Conservation (phyloP, 2,113 vertebrate genomes). For the Stictonetta naevosa region DNA sequence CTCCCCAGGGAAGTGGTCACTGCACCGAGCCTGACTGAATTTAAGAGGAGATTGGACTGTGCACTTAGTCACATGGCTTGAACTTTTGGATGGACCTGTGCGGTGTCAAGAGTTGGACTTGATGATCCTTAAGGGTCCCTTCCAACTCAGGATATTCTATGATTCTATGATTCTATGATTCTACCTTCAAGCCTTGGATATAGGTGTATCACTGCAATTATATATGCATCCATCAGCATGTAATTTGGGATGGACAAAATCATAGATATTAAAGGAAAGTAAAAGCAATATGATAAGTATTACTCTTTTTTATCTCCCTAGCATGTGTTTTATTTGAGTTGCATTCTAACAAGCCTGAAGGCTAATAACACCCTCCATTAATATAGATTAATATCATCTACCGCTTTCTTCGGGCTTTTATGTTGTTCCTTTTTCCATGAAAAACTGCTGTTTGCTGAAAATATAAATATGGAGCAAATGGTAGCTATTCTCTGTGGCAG, state of each 20-base stretch:
- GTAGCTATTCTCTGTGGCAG: neutral
- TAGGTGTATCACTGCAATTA: neutral
- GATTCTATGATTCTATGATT: no score
- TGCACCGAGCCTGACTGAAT: no score
- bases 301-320: neutral
- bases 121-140: no score
- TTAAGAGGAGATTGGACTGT: no score
- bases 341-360: neutral
- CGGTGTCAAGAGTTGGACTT: no score
- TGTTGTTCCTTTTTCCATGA: neutral
- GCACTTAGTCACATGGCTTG: no score
- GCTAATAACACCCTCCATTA: neutral
- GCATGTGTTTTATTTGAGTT: neutral
- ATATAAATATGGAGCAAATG: neutral
- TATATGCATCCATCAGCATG: neutral
- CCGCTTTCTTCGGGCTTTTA: neutral
- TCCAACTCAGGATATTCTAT: no score
- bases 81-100: no score
- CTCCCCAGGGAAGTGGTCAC: no score
- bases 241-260: neutral
- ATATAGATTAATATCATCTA: neutral
- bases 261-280: neutral
- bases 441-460: neutral
- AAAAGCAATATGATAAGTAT: neutral
- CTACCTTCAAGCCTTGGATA: neutral